phyloP scores from a whole-genome alignment of 2,888 invertebrate genomes.

The Drosophila melanosoma region DNA sequence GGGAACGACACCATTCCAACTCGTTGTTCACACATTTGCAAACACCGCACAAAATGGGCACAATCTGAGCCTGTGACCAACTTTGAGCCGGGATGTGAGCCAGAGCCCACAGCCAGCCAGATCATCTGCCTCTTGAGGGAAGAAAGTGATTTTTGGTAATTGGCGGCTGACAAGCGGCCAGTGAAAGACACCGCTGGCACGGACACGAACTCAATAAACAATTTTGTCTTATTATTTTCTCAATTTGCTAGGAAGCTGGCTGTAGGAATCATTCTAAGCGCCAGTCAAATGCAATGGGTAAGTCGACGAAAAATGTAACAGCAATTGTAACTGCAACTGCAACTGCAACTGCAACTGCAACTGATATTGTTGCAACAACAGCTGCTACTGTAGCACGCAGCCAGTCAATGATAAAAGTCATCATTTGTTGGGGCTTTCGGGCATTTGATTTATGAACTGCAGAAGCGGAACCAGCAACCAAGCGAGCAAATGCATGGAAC shows the following conservation, averaged over 20 bases:
- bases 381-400: conserved; percentile 30
- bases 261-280: conserved; percentile 37
- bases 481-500: conserved; percentile 53
- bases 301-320: conserved; percentile 15
- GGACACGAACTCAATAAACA: conserved; percentile 47
- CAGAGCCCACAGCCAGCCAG: conserved; percentile 12
- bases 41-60: conserved; percentile 64
- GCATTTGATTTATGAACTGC: conserved; percentile 23
- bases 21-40: conserved; percentile 54
- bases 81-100: conserved; percentile 11
- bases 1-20: neutral
- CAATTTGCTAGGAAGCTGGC: neutral
- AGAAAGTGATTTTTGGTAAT: conserved; percentile 73
- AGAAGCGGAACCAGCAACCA: conserved; percentile 42
- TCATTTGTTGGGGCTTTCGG: conserved; percentile 56
- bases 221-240: conserved; percentile 9
- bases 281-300: conserved; percentile 1
- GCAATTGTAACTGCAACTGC: conserved; percentile 1
- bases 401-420: conserved; percentile 28
- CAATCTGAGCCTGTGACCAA: conserved; percentile 49
- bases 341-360: conserved; percentile 8
- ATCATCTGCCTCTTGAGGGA: conserved; percentile 50
- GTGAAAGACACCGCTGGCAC: conserved; percentile 68
- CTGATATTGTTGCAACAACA: conserved; percentile 14
- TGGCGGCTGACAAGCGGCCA: conserved; percentile 46